phyloP scores from a whole-genome alignment of 2,888 invertebrate species.

The Stenolophus ochropezus region DNA sequence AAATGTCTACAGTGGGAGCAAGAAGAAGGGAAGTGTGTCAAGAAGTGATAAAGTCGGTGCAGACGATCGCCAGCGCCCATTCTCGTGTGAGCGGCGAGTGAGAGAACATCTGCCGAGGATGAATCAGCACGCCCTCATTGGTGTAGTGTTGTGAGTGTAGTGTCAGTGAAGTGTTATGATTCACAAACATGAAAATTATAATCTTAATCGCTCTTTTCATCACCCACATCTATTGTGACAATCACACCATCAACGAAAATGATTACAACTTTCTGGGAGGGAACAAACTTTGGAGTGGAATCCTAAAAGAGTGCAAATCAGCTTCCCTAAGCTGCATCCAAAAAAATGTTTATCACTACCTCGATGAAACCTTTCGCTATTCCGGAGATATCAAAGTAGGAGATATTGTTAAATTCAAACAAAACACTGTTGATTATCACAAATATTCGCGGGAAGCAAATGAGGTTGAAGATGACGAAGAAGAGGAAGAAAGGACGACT shows the following conservation, averaged over 20 bases:
- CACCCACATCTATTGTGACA: not conserved
- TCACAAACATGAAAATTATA: slow-evolving; percentile 49
- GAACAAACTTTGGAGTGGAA: slow-evolving; percentile 83
- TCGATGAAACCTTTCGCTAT: slow-evolving; percentile 80
- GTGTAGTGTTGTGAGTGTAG: slow-evolving; percentile 63
- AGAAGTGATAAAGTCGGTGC: slow-evolving; percentile 69
- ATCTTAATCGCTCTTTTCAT: slow-evolving; percentile 33
- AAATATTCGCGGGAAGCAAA: slow-evolving; percentile 77
- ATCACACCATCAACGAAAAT: slow-evolving; percentile 22
- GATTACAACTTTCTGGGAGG: slow-evolving; percentile 69
- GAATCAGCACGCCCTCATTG: slow-evolving; percentile 68
- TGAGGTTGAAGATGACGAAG: slow-evolving; percentile 70
- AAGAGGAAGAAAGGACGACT: slow-evolving; percentile 70
- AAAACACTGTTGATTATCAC: slow-evolving; percentile 78
- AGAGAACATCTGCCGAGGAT: slow-evolving; percentile 53
- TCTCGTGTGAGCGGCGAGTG: slow-evolving; percentile 41
- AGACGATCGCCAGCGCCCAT: slow-evolving; percentile 55
- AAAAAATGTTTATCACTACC: slow-evolving; percentile 84
- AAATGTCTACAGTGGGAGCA: slow-evolving; percentile 23
- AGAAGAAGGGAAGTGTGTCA: slow-evolving; percentile 70
- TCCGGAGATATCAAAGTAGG: slow-evolving; percentile 81
- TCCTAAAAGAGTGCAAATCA: slow-evolving; percentile 82
- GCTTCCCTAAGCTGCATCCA: slow-evolving; percentile 85
- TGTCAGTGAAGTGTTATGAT: slow-evolving; percentile 59
- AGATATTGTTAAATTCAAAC: slow-evolving; percentile 79